Percentiles rank a stretch among this genome's conserved stretches.
These are phyloP conservation scores for Callyntrura sp. DNA, from an alignment of 2,888 invertebrate species.

Conservation along the genomic window DNA sequence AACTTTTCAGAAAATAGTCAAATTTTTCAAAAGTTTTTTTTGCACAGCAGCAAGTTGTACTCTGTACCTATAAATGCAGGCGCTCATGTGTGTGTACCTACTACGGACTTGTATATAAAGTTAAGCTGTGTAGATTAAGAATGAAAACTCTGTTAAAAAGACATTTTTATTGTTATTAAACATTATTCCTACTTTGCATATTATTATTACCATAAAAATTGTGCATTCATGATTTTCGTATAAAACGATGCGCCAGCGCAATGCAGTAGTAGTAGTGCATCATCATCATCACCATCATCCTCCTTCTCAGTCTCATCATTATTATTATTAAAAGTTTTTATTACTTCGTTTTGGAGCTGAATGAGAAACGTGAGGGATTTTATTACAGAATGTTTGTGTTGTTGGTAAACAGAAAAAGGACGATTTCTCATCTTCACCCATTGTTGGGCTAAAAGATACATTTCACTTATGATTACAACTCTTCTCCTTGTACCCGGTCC, in stretches of 20 bases:
- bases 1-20: too few species aligned
- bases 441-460: constrained; percentile 51
- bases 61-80: too few species aligned
- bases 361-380: constrained; percentile 73
- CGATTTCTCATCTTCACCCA: constrained; percentile 63
- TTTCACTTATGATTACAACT: constrained; percentile 48
- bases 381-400: constrained; percentile 66
- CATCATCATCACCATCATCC: constrained; percentile 43
- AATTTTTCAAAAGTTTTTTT: too few species aligned
- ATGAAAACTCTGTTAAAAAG: neutral
- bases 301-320: constrained; percentile 40
- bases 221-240: neutral
- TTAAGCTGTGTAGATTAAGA: neutral
- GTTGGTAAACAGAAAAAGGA: constrained; percentile 62
- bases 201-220: neutral
- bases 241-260: neutral
- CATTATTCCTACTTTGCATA: neutral
- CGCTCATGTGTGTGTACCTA: too few species aligned
- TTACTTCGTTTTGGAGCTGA: constrained; percentile 67
- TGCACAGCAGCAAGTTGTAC: too few species aligned
- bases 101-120: neutral
- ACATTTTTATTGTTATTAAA: neutral
- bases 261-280: constrained; percentile 17
- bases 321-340: constrained; percentile 65
- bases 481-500: neutral